These are phyloP conservation scores for Tetrax tetrax DNA, from an alignment of 2,113 vertebrate species.

Conservation along the genomic window DNA sequence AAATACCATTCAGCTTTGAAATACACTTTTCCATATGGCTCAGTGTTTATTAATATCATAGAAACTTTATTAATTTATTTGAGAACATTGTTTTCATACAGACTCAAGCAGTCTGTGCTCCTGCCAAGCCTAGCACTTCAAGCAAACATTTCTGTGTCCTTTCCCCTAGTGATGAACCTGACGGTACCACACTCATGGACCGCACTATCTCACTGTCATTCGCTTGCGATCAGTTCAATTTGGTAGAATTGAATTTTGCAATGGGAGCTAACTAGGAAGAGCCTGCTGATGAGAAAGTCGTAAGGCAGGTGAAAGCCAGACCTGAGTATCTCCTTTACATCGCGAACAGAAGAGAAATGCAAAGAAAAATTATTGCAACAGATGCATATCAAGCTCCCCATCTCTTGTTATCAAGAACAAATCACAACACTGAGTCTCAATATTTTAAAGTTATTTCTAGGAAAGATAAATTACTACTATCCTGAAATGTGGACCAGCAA, in stretches of 20 bases:
- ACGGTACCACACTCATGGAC: not conserved
- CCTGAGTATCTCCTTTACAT: not conserved
- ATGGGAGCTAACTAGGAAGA: not conserved
- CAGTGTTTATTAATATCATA: not conserved
- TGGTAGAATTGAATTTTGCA: not conserved
- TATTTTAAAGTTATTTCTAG: not conserved
- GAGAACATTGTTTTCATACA: accelerated
- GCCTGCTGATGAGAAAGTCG: not conserved
- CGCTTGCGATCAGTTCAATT: accelerated
- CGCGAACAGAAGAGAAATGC: not conserved
- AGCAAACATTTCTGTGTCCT: not conserved
- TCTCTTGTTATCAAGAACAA: not conserved
- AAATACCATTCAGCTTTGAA: not conserved
- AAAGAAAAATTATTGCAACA: not conserved
- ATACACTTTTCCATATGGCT: not conserved
- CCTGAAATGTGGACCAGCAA: not conserved
- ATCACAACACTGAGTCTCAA: accelerated
- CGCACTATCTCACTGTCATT: accelerated
- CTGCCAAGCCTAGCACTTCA: not conserved
- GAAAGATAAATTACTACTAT: not conserved
- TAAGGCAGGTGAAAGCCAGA: not conserved
- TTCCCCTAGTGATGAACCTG: not conserved
- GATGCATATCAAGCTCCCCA: not conserved
- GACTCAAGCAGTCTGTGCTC: accelerated
- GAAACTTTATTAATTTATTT: not conserved